Evolutionary conservation across 2,113 vertebrate species (phyloP).

Genomic region (Indicator maculatus): DNA sequence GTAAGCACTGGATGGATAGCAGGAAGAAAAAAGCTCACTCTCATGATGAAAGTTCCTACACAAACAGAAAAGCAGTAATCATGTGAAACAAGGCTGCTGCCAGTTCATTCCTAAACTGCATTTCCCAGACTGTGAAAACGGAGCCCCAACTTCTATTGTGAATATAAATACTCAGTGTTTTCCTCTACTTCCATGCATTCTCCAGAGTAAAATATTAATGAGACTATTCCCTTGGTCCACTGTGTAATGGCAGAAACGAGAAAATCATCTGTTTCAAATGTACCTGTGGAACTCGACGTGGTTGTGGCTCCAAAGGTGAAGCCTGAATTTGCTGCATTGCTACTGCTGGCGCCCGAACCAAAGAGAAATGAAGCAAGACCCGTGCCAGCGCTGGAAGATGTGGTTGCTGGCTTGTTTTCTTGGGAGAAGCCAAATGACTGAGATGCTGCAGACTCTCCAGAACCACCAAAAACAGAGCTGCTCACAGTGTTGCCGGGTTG

Average conservation of each 20-base stretch:
- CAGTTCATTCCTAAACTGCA: neutral
- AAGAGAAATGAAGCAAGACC: constrained; percentile 83
- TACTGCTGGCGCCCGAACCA: constrained; percentile 68
- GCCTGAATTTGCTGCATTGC: constrained; percentile 71
- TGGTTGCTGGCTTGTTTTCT: constrained; percentile 82
- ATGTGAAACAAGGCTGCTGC: neutral
- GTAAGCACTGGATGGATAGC: neutral
- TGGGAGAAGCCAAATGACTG: constrained; percentile 87
- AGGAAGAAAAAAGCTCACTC: neutral
- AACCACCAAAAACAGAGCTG: constrained; percentile 75
- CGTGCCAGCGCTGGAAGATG: constrained; percentile 48
- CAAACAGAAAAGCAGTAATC: neutral
- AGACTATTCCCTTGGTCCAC: neutral
- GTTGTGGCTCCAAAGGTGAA: constrained; percentile 86
- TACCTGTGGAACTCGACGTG: constrained; percentile 85
- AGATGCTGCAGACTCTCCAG: constrained; percentile 74
- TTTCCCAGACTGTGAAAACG: neutral
- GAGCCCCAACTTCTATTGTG: neutral
- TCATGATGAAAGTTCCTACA: neutral
- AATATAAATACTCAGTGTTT: neutral
- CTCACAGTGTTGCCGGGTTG: constrained; percentile 80
- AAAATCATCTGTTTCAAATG: neutral
- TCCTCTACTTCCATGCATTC: neutral
- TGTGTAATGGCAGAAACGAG: neutral
- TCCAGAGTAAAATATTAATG: neutral